Evolutionary conservation across 1,140 invertebrate species (phyloP), one percentile per base, ranked within the genome.

Genomic region (Ceratina australensis): DNA sequence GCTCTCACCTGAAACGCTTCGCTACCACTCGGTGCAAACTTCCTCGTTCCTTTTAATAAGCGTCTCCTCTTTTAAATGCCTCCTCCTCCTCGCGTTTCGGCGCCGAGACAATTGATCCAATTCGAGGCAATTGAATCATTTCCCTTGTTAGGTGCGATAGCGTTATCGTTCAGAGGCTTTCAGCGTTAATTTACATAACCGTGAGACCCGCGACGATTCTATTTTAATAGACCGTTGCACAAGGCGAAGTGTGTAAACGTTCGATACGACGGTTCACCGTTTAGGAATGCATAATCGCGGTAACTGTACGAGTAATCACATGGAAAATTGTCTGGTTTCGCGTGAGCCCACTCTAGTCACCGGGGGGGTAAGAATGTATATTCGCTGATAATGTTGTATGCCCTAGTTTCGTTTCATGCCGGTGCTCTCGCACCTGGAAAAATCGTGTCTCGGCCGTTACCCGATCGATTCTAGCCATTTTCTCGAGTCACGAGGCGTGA

Each of bases 381-480:
- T 52, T 49, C 63, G 75, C 49, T 57, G 79, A 67, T 72, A 72
- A 69, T 73, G 52, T 66, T 28, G 24, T 18, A 24, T 68, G 78
- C 26, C 78, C 83, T 60, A 77, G 81, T 83, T 84, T 52, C 57
- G 65, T 74, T 72, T 33, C 15, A 66, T 52, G 50, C 33, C 59
- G 49, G 59, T 64, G 47, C 33, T 5, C 66, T 63, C 68, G 69
- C 28, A 80, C 24, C 54, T 77, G 72, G 82, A 82, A 84, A 84
- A 85, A 85, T 82, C 80, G 69, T 84, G 79, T 84, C 84, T 81
- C 76, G 82, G 82, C 79, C 79, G 73, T 84, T 85, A 84, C 47
- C 47, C 71, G 77, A 85, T 85, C 79, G 82, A 85, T 85, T 74
- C 72, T 52, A 54, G 56, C 68, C 80, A 84, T 84, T 85, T 85